These are phyloP conservation scores for Raja brachyura DNA, from an alignment of 2,113 vertebrate genomes.

Conservation along the genomic window DNA sequence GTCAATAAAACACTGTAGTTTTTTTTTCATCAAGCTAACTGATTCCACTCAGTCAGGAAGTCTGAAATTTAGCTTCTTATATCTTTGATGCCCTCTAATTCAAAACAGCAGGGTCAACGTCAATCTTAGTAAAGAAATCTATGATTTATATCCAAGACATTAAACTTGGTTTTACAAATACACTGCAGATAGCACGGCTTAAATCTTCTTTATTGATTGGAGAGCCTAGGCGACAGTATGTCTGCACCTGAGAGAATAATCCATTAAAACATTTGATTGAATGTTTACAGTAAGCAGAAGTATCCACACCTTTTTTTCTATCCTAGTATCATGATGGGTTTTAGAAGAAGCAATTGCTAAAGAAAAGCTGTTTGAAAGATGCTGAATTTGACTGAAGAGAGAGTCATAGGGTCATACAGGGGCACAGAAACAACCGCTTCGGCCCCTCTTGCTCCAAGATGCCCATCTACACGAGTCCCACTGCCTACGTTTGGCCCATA, in stretches of 20 bases:
- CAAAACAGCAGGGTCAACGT: background rate
- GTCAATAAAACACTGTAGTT: background rate
- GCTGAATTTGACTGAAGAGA: background rate
- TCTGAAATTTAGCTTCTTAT: background rate
- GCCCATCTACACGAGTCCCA: too few relatives aligned
- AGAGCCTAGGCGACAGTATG: background rate
- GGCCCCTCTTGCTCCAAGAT: too few relatives aligned
- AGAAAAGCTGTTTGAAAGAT: background rate
- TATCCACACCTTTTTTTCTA: background rate
- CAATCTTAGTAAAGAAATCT: background rate
- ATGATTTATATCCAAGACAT: background rate
- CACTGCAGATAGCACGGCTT: too few relatives aligned
- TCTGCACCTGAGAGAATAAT: background rate
- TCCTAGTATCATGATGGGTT: background rate
- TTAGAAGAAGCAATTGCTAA: background rate
- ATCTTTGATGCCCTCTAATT: background rate
- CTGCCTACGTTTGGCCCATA: too few relatives aligned
- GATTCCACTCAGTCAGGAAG: too few relatives aligned
- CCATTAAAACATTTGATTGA: background rate
- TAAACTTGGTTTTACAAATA: background rate
- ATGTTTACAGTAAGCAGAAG: background rate
- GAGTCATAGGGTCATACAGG: too few relatives aligned
- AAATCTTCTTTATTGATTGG: background rate
- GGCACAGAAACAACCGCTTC: too few relatives aligned
- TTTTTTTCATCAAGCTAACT: background rate